These are phyloP conservation scores for Parnassius smintheus DNA, from an alignment of 2,888 invertebrate species.

Conservation along the genomic window DNA sequence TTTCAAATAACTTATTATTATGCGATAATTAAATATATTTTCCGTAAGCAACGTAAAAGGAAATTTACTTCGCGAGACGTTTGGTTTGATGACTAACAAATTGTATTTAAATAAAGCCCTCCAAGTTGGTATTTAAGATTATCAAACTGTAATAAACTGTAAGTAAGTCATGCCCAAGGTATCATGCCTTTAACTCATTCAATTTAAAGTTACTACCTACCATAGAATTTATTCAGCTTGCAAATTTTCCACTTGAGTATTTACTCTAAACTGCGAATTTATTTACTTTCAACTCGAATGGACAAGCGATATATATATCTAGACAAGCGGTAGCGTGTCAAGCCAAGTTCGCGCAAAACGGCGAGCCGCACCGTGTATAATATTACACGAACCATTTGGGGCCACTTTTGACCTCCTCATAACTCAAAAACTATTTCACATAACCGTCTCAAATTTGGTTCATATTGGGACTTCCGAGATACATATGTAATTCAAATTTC, in stretches of 20 bases:
- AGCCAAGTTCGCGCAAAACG: too few relatives aligned
- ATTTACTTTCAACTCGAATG: slow-evolving; percentile 1
- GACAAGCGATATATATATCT: too few relatives aligned
- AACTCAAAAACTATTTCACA: too few relatives aligned
- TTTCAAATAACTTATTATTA: slow-evolving; percentile 16
- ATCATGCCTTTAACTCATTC: slow-evolving; percentile 56
- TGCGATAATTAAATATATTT: slow-evolving; percentile 18
- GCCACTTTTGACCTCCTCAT: too few relatives aligned
- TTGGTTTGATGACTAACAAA: slow-evolving; percentile 24
- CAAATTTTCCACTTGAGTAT: slow-evolving; percentile 19
- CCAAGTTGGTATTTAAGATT: slow-evolving; percentile 54
- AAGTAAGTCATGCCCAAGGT: slow-evolving; percentile 38
- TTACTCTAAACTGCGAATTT: slow-evolving; percentile 16
- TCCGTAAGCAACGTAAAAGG: slow-evolving; percentile 27
- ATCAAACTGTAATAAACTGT: slow-evolving; percentile 39
- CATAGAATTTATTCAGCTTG: slow-evolving; percentile 30
- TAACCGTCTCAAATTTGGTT: too few relatives aligned
- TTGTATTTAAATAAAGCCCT: slow-evolving; percentile 26
- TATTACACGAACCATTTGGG: too few relatives aligned
- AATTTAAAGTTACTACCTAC: slow-evolving; percentile 49
- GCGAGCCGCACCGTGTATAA: too few relatives aligned
- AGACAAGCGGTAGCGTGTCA: too few relatives aligned
- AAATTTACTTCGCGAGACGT: slow-evolving; percentile 17
- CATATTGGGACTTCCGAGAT: too few relatives aligned
- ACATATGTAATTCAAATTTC: too few relatives aligned